A percentile compares a stretch with the other conserved stretches of the same genome.
phyloP scores from a whole-genome alignment of 2,888 invertebrate genomes.

The Epiblema foenella region DNA sequence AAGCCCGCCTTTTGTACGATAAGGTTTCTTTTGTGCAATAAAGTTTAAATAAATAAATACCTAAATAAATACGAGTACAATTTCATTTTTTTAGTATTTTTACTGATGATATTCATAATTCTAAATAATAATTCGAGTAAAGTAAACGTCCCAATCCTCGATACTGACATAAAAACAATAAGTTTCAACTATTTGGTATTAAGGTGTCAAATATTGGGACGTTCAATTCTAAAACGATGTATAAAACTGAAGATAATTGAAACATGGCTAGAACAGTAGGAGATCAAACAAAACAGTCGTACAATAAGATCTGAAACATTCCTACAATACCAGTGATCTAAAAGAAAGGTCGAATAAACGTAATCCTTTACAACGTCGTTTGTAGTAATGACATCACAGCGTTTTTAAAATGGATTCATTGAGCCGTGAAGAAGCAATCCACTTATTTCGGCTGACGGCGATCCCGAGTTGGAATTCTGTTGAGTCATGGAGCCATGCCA shows the following conservation, averaged over 20 bases:
- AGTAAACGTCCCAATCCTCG: too few relatives aligned
- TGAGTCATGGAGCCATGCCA: conserved; percentile 69
- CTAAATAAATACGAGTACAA: too few relatives aligned
- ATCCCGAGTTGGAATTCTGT: conserved; percentile 65
- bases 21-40: too few relatives aligned
- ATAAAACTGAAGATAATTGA: background rate
- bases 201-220: too few relatives aligned
- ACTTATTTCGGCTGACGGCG: conserved; percentile 79
- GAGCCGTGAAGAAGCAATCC: conserved; percentile 76
- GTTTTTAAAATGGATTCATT: conserved; percentile 72
- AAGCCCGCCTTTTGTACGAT: too few relatives aligned
- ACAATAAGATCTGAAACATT: conserved; percentile 4
- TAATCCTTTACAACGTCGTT: conserved; percentile 50
- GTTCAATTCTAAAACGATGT: background rate
- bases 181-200: too few relatives aligned
- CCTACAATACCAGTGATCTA: conserved; percentile 11
- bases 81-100: too few relatives aligned
- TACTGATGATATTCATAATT: too few relatives aligned
- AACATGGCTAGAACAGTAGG: background rate
- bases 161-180: too few relatives aligned
- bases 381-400: conserved; percentile 64
- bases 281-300: background rate
- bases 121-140: too few relatives aligned
- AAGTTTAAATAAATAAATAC: too few relatives aligned
- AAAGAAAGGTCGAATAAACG: conserved; percentile 50